A percentile compares a stretch with the other conserved stretches of the same genome.
Evolutionary conservation across 2,113 vertebrate species (phyloP).

Genomic region (Scartelaos histophorus): DNA sequence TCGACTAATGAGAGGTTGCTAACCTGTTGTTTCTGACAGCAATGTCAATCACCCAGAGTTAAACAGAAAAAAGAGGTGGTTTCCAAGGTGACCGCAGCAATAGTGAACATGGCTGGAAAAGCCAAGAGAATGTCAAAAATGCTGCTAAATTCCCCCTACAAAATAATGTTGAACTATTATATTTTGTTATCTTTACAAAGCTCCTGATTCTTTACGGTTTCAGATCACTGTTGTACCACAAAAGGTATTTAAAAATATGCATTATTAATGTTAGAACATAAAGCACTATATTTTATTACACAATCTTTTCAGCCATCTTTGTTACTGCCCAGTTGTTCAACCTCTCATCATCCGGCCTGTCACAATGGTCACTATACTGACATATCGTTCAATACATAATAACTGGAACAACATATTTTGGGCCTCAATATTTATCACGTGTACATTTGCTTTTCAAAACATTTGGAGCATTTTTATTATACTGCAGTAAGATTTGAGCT

Average conservation of each 20-base stretch:
- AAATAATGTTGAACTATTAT: background rate
- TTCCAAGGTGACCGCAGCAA: slow-evolving; percentile 46
- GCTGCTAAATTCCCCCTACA: slow-evolving; percentile 14
- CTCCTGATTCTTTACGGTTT: background rate
- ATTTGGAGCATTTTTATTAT: no score
- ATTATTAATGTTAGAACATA: no score
- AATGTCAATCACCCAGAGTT: slow-evolving; percentile 53
- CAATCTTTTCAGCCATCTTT: no score
- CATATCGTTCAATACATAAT: no score
- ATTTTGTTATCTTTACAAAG: background rate
- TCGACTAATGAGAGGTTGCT: slow-evolving; percentile 69
- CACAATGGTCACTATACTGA: no score
- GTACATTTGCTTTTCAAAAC: no score
- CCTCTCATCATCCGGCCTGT: background rate
- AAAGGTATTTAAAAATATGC: no score
- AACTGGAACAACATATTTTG: no score
- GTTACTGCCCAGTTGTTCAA: no score
- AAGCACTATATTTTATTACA: no score
- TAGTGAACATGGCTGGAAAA: background rate
- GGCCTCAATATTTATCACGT: no score
- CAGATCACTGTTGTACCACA: background rate
- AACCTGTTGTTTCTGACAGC: slow-evolving; percentile 66
- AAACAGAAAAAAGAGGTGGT: slow-evolving; percentile 21
- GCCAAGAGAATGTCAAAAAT: slow-evolving; percentile 13
- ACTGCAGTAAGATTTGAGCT: no score